These are phyloP conservation scores for Heterodera schachtii DNA, from an alignment of 1,140 invertebrate genomes.

Conservation along the genomic window DNA sequence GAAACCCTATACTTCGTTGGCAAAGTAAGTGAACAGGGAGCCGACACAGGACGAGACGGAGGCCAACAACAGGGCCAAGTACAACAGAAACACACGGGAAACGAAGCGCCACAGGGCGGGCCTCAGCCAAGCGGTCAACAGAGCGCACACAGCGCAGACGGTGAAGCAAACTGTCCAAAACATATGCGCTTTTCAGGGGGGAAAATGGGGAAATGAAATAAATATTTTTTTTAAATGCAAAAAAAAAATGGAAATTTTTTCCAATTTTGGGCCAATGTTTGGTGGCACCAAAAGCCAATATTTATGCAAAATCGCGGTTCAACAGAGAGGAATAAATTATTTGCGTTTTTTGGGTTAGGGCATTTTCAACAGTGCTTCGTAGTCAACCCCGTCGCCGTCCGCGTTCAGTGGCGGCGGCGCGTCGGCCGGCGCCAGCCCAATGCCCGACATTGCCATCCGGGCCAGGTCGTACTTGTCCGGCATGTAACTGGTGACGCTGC, in stretches of 20 bases:
- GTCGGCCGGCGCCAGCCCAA: conserved; percentile 42
- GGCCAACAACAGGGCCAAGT: conserved; percentile 1
- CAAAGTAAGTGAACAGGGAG: conserved; percentile 7
- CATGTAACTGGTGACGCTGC: conserved; percentile 60
- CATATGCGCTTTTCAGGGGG: neutral
- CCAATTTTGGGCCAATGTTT: too few relatives aligned
- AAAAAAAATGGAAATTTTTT: neutral
- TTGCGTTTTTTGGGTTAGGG: conserved; percentile 67
- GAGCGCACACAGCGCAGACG: neutral
- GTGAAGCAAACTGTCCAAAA: neutral
- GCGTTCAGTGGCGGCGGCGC: conserved; percentile 52
- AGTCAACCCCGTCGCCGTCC: conserved; percentile 60
- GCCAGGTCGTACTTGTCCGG: conserved; percentile 60
- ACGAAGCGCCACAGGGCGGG: neutral
- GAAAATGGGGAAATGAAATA: neutral
- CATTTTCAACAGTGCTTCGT: conserved; percentile 63
- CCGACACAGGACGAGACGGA: conserved; percentile 12
- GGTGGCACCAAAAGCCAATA: neutral
- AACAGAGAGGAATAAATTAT: too few relatives aligned
- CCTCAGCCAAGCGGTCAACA: neutral
- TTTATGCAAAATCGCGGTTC: neutral
- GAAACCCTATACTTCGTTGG: conserved; percentile 2
- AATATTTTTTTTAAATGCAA: too few relatives aligned
- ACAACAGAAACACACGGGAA: neutral
- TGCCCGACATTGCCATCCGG: conserved; percentile 57